Conservation (phyloP, 2,888 invertebrate genomes). For the Glyphotaelius pellucidus region DNA sequence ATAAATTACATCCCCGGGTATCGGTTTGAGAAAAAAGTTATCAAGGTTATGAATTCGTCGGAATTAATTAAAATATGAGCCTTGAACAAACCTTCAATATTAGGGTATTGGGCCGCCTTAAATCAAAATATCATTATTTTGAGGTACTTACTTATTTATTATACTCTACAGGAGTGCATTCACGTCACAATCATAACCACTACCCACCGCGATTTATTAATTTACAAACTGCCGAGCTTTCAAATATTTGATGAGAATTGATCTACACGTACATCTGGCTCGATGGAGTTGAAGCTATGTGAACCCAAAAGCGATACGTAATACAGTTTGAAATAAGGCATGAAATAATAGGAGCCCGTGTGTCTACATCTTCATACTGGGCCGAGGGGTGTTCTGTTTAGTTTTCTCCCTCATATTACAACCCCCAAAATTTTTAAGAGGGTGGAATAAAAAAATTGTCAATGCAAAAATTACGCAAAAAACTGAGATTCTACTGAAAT, state of each 20-base stretch:
- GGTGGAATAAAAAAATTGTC: background rate
- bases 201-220: background rate
- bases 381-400: conserved; percentile 24
- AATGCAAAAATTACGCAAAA: background rate
- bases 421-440: background rate
- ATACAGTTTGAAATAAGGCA: conserved; percentile 36
- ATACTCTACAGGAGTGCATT: background rate
- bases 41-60: too few relatives aligned
- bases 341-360: conserved; percentile 60
- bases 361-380: conserved; percentile 50
- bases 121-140: too few relatives aligned
- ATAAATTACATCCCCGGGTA: too few relatives aligned
- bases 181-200: background rate
- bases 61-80: too few relatives aligned
- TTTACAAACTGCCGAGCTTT: background rate
- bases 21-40: too few relatives aligned
- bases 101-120: too few relatives aligned
- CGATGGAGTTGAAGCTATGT: background rate
- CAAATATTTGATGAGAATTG: background rate
- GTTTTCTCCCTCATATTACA: background rate
- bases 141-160: background rate
- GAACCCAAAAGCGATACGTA: conserved; percentile 3
- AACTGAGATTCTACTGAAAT: background rate
- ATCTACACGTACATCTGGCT: background rate
- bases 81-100: too few relatives aligned